phyloP scores from a whole-genome alignment of 2,797 vertebrate species.

The Poeciliopsis infans region DNA sequence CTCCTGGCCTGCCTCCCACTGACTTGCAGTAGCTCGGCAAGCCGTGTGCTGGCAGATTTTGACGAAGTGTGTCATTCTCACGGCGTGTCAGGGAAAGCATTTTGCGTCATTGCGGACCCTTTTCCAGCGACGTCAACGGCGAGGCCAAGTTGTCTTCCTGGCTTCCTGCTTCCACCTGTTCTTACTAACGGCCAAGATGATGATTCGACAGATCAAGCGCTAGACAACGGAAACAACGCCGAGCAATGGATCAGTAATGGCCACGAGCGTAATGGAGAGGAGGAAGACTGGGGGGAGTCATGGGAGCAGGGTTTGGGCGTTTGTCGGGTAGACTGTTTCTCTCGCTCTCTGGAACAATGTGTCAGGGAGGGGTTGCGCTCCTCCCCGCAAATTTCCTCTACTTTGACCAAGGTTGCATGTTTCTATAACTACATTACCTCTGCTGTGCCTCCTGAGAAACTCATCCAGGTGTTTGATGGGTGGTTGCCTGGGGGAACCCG shows the following conservation, averaged over 20 bases:
- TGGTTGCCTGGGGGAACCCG: constrained; percentile 45
- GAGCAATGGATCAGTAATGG: constrained; percentile 66
- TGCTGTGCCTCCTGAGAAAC: constrained; percentile 82
- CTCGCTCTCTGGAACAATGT: constrained; percentile 78
- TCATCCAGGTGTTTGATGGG: constrained; percentile 79
- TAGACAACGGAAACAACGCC: constrained; percentile 27
- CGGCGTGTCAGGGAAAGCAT: constrained; percentile 79
- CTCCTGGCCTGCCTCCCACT: constrained; percentile 83
- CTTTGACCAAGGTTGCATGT: constrained; percentile 78
- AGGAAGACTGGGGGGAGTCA: constrained; percentile 68
- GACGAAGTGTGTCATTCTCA: constrained; percentile 83
- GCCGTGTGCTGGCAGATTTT: constrained; percentile 78
- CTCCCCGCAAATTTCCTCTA: constrained; percentile 74
- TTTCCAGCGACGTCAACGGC: constrained; percentile 43
- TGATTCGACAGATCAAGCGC: constrained; percentile 46
- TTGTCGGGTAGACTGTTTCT: constrained; percentile 82
- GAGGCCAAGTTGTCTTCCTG: constrained; percentile 75
- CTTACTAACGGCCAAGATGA: constrained; percentile 54
- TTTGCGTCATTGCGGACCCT: constrained; percentile 78
- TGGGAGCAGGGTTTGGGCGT: constrained; percentile 78
- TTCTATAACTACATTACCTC: constrained; percentile 84
- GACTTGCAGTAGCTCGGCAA: constrained; percentile 64
- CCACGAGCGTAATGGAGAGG: constrained; percentile 50
- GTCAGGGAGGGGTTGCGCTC: constrained; percentile 78
- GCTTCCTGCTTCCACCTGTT: constrained; percentile 67